Evolutionary conservation across 2,113 vertebrate species (phyloP).

Genomic region (Bagarius yarrelli): DNA sequence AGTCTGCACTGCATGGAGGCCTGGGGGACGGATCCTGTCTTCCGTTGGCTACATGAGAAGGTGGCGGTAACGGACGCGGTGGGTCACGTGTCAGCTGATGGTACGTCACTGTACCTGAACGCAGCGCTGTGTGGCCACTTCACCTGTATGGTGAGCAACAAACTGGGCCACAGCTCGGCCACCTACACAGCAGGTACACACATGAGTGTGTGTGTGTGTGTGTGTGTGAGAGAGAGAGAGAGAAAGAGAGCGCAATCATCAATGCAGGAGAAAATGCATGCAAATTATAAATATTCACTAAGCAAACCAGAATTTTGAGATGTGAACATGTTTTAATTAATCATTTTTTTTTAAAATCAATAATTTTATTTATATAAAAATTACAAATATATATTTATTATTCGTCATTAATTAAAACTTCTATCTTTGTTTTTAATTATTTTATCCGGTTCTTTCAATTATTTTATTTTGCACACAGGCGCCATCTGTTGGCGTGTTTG

Average conservation of each 20-base stretch:
- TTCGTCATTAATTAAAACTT: no score
- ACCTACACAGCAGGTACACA: conserved; percentile 68
- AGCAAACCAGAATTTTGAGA: no score
- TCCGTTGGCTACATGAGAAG: conserved; percentile 70
- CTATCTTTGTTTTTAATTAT: no score
- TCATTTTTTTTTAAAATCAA: no score
- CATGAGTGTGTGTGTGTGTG: not conserved
- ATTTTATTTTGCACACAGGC: no score
- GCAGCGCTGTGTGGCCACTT: conserved; percentile 68
- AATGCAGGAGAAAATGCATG: not conserved
- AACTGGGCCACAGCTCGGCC: conserved; percentile 66
- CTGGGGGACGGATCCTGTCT: conserved; percentile 72
- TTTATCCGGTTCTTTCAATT: no score
- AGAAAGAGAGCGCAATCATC: no score
- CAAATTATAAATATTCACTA: not conserved
- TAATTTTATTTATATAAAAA: no score
- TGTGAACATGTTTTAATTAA: no score
- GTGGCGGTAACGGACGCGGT: conserved; percentile 50
- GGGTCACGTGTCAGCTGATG: conserved; percentile 64
- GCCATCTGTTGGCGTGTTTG: not conserved
- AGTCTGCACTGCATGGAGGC: conserved; percentile 68
- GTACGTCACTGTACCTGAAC: conserved; percentile 59
- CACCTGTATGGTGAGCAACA: conserved; percentile 73
- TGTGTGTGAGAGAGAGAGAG: not conserved
- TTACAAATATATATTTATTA: no score